Percentiles rank a stretch among this genome's conserved stretches.
Evolutionary conservation across 2,113 vertebrate species (phyloP).

Genomic region (Melanostigma gelatinosum): DNA sequence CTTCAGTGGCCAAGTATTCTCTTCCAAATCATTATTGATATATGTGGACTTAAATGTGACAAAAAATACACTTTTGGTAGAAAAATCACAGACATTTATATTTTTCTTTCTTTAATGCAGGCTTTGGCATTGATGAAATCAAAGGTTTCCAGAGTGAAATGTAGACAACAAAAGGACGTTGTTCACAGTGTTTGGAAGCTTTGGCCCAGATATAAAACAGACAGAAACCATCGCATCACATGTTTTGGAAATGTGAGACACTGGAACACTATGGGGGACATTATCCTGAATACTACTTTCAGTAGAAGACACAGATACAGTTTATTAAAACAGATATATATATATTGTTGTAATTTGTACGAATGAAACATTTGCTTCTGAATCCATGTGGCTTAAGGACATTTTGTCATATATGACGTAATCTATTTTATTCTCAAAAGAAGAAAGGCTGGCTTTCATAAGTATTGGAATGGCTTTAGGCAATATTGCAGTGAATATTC

Average conservation of each 20-base stretch:
- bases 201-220: background rate
- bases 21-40: background rate
- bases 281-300: background rate
- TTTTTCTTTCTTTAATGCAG: background rate
- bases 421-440: slow-evolving; percentile 1
- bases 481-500: background rate
- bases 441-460: slow-evolving; percentile 11
- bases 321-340: slow-evolving; percentile 1
- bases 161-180: background rate
- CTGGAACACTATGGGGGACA: background rate
- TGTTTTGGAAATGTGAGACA: background rate
- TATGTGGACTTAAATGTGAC: background rate
- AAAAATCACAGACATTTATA: background rate
- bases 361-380: background rate
- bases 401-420: background rate
- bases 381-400: background rate
- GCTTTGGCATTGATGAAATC: background rate
- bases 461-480: background rate
- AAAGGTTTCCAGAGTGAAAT: background rate
- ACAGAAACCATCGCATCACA: background rate
- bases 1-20: background rate
- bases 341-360: background rate
- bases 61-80: background rate
- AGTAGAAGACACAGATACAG: background rate
- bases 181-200: background rate